Base-by-base conservation (phyloP, 2,797 vertebrate species). In the Urophycis tenuis region DNA sequence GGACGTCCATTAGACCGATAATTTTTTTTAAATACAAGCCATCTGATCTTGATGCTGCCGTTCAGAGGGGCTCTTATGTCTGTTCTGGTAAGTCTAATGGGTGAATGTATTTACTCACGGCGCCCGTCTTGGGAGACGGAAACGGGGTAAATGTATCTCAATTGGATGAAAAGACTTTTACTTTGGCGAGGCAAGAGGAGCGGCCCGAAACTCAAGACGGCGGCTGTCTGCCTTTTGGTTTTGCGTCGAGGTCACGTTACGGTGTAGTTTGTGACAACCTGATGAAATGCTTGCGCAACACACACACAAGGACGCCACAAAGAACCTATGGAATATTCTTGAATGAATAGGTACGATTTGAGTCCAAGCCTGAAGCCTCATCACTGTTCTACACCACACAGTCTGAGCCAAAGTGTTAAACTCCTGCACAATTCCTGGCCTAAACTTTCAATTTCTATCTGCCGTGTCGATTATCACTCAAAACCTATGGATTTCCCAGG, bases 61-160 rank as follows among this genome's bases (percentile, higher is more conserved):
- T 67, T 67, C n/a, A 25, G 60, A 29, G 60, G 29, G 12, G 53
- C 53, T n/a, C 53, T 49, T n/a, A 60, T 25, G 53, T 60, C 60
- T 67, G 60, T 67, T 67, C 60, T 67, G 14, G 60, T 67, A 12
- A 67, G 60, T 14, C 60, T 67, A 67, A 67, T 67, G 60, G 60
- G 60, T 3, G 60, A 14, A 29, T 67, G 60, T 67, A 30, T 67
- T 67, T 67, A 67, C 60, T 29, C 11, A 67, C 25, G n/a, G 2
- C n/a, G 12, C 7, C 12, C 29, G n/a, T 67, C n/a, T 30, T 14
- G n/a, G 1, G 60, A 25, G 22, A n/a, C 9, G 60, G 53, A 25
- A 67, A 67, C n/a, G 29, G n/a, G 25, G 25, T n/a, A 29, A 67
- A 67, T 67, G 60, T 11, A 67, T 67, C 60, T 67, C 25, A 67